Base-by-base conservation (phyloP, 2,888 invertebrate genomes). In the Stenodera caucasica region DNA sequence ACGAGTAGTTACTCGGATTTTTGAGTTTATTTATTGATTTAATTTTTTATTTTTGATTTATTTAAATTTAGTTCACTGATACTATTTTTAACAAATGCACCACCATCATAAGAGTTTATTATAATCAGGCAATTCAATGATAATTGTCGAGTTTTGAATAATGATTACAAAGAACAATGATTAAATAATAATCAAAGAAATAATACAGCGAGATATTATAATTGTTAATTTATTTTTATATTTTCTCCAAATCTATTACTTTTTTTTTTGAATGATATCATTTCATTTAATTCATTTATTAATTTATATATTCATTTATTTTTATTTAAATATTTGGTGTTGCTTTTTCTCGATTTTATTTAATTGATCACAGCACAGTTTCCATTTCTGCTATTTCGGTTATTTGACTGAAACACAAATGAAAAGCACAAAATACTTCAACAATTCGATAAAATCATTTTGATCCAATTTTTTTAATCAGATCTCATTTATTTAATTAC, bases 361-460 rank as follows among this genome's bases (percentile, higher is more conserved):
- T 62, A 61, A 63, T 75, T 70, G 81, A 84, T 91, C 91, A 92
- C 88, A 93, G 91, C 85, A 93, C 93, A 79, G 93, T 94, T 86
- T 94, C 93, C 90, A 93, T 92, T 86, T 94, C 93, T 75, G 93
- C 92, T 72, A 90, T 88, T 82, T 89, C 90, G 66, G 88, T 90
- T 83, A 70, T 70, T 49, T 71, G 72, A 53, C 77, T 77, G 68
- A 33, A 70, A 88, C 84, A 61, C 60, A 51, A 51, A 57, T 60
- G 30, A 9, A 49, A 52, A 30, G 11, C 2, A 37, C 21, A 21
- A 18, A 18, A 9, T 11, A 32, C 18, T 5, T 1, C 11, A 15
- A 15, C 7, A n/a, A 12, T 37, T 37, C 7, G 15, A n/a, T n/a
- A n/a, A n/a, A n/a, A n/a, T n/a, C n/a, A n/a, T n/a, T n/a, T n/a